These are phyloP conservation scores for Sylvietta virens DNA, from an alignment of 2,113 vertebrate species.

Conservation along the genomic window DNA sequence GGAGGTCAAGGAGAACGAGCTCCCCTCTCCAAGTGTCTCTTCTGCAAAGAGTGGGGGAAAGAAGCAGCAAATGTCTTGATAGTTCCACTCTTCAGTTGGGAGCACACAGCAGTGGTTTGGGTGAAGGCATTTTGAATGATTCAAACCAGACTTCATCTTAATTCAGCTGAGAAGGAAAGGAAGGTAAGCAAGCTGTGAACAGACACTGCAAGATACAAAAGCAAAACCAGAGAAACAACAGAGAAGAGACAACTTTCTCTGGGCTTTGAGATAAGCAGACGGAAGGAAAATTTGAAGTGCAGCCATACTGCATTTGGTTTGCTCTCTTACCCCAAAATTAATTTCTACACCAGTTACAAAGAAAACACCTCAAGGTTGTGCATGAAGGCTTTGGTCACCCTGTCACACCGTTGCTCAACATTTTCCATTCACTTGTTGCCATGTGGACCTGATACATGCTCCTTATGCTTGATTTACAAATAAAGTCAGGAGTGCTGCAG, in stretches of 20 bases:
- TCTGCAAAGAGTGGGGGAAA: background rate
- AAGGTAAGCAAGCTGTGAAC: background rate
- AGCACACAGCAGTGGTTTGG: background rate
- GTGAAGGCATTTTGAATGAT: background rate
- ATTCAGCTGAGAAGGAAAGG: background rate
- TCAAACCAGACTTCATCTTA: background rate
- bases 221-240: background rate
- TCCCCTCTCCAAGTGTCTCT: background rate
- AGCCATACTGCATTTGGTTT: constrained; percentile 8
- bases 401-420: background rate
- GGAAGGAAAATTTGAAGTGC: background rate
- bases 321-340: constrained; percentile 8
- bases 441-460: background rate
- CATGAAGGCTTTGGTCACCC: constrained; percentile 3
- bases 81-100: background rate
- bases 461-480: background rate
- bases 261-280: constrained; percentile 37
- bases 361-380: background rate
- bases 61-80: background rate
- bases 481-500: background rate
- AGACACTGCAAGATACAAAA: background rate
- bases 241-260: constrained; percentile 8
- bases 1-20: background rate
- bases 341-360: background rate
- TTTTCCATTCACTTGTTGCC: background rate